These are phyloP conservation scores for Phenganax marumi DNA, from an alignment of 92 coral and sea anemone species.

Conservation along the genomic window DNA sequence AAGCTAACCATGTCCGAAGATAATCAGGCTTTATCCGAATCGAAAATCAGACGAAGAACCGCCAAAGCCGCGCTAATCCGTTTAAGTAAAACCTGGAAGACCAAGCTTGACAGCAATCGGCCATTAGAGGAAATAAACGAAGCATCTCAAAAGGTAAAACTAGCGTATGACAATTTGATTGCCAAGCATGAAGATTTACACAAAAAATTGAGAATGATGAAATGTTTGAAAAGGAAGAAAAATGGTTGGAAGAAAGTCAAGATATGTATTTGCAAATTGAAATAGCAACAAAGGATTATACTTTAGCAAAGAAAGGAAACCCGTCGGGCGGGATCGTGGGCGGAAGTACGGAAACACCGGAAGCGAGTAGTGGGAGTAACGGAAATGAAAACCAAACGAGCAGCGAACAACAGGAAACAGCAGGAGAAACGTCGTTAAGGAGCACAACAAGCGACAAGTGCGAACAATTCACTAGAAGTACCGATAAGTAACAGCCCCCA, in stretches of 20 bases:
- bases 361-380: not conserved
- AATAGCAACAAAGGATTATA: too few species aligned
- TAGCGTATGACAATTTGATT: constrained; percentile 46
- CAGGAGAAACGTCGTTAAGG: not conserved
- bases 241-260: too few species aligned
- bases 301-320: too few species aligned
- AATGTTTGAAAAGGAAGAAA: not conserved
- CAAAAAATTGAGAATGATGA: constrained; percentile 20
- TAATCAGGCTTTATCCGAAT: too few species aligned
- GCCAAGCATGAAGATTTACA: constrained; percentile 47
- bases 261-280: too few species aligned
- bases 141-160: constrained; percentile 38
- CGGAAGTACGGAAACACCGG: not conserved
- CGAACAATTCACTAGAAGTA: not conserved
- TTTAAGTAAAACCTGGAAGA: too few species aligned
- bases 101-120: too few species aligned
- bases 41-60: too few species aligned
- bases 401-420: not conserved
- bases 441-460: too few species aligned
- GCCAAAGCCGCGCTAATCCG: too few species aligned
- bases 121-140: not conserved
- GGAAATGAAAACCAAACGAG: not conserved
- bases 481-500: not conserved
- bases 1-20: too few species aligned
- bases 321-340: not conserved